Conservation (phyloP, 2,797 vertebrate species). For the Protosalanx chinensis region DNA sequence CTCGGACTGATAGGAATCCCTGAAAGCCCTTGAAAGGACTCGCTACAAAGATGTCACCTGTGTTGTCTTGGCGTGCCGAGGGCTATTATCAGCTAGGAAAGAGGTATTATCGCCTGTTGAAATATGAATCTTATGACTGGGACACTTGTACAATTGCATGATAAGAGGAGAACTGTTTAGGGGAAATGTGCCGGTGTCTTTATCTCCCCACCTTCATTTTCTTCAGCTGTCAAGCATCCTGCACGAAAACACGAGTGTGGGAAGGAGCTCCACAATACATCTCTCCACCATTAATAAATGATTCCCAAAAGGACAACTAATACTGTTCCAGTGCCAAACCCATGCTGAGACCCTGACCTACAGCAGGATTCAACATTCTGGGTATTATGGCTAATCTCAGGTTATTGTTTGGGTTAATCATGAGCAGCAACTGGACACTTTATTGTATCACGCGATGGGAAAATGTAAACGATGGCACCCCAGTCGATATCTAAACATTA, state of each 20-base stretch:
- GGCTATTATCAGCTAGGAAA: conserved; percentile 9
- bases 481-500: no score
- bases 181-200: conserved; percentile 9
- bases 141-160: neutral
- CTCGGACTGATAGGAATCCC: conserved; percentile 39
- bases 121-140: conserved; percentile 9
- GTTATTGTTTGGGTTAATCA: conserved; percentile 26
- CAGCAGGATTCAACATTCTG: conserved; percentile 18
- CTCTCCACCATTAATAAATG: conserved; percentile 3
- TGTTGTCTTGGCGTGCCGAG: conserved; percentile 21
- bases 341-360: conserved; percentile 13
- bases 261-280: neutral
- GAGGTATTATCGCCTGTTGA: conserved; percentile 3
- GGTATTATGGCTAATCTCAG: conserved; percentile 16
- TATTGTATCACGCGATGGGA: neutral
- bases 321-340: conserved; percentile 28
- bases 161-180: conserved; percentile 8
- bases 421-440: conserved; percentile 20
- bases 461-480: no score
- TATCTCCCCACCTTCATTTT: conserved; percentile 2
- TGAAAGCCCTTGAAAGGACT: conserved; percentile 49
- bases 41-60: conserved; percentile 40
- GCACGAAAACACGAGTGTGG: conserved; percentile 18
- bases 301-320: conserved; percentile 19
- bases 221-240: conserved; percentile 14